Percentiles rank a stretch among this genome's conserved stretches.
phyloP scores from a whole-genome alignment of 1,140 invertebrate species.

The Anastatus disparis region DNA sequence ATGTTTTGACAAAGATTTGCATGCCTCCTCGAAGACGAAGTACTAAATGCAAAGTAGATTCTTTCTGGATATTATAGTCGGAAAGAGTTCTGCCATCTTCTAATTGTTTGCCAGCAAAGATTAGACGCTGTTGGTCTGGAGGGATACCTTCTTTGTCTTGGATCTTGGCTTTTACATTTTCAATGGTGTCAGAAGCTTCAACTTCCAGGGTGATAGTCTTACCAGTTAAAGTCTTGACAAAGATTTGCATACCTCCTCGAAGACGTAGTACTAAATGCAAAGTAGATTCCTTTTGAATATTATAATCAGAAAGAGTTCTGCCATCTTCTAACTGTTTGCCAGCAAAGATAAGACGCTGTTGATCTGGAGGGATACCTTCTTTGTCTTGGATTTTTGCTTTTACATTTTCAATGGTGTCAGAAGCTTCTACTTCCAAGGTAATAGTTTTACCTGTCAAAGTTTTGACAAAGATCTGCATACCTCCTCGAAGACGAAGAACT shows the following conservation, averaged over 20 bases:
- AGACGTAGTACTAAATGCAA: too few relatives aligned
- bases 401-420: too few relatives aligned
- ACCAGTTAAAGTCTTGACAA: constrained; percentile 72
- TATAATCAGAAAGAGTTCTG: too few relatives aligned
- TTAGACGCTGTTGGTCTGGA: constrained; percentile 68
- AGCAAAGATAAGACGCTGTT: too few relatives aligned
- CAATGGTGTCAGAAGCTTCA: constrained; percentile 73
- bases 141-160: constrained; percentile 67
- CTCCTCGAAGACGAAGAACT: too few relatives aligned
- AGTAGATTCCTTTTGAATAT: too few relatives aligned
- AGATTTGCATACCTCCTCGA: too few relatives aligned
- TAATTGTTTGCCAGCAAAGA: constrained; percentile 72
- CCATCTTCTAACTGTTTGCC: too few relatives aligned
- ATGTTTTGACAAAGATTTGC: constrained; percentile 63
- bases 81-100: constrained; percentile 59
- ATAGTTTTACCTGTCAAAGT: too few relatives aligned
- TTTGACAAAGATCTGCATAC: constrained; percentile 76
- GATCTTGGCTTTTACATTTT: constrained; percentile 76
- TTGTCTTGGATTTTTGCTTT: too few relatives aligned
- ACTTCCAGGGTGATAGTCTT: constrained; percentile 75
- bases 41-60: constrained; percentile 40
- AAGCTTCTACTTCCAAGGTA: too few relatives aligned
- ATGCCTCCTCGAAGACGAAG: constrained; percentile 54
- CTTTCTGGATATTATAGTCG: constrained; percentile 71
- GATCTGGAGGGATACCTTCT: too few relatives aligned